Evolutionary conservation across 2,888 invertebrate species (phyloP).

Genomic region (Mimachlamys varia): DNA sequence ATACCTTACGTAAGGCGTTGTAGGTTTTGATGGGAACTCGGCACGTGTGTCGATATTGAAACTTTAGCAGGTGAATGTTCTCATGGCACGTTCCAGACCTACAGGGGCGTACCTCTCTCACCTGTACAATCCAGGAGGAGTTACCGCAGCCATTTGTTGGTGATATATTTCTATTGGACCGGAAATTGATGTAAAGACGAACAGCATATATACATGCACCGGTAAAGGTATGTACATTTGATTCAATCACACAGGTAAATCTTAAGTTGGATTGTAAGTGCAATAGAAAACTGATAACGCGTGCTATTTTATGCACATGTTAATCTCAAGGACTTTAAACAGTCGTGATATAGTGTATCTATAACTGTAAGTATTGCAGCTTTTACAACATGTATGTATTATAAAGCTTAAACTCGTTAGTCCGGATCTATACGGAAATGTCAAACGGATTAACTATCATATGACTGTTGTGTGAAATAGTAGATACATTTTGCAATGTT

Average conservation of each 20-base stretch:
- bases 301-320: not conserved
- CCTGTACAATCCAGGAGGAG: not conserved
- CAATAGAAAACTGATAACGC: not conserved
- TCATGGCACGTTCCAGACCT: not conserved
- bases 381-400: too few relatives aligned
- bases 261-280: not conserved
- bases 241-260: not conserved
- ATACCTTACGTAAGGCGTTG: not conserved
- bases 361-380: too few relatives aligned
- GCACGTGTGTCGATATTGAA: not conserved
- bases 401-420: too few relatives aligned
- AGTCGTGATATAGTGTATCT: too few relatives aligned
- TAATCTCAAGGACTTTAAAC: too few relatives aligned
- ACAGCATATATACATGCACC: not conserved
- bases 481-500: too few relatives aligned
- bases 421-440: too few relatives aligned
- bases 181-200: not conserved
- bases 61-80: not conserved
- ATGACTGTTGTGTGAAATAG: too few relatives aligned
- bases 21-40: not conserved
- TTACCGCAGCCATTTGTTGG: not conserved
- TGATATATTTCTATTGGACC: not conserved
- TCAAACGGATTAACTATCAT: too few relatives aligned
- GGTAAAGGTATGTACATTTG: not conserved
- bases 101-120: not conserved